phyloP scores from a whole-genome alignment of 2,797 vertebrate genomes.

The Dallia pectoralis region DNA sequence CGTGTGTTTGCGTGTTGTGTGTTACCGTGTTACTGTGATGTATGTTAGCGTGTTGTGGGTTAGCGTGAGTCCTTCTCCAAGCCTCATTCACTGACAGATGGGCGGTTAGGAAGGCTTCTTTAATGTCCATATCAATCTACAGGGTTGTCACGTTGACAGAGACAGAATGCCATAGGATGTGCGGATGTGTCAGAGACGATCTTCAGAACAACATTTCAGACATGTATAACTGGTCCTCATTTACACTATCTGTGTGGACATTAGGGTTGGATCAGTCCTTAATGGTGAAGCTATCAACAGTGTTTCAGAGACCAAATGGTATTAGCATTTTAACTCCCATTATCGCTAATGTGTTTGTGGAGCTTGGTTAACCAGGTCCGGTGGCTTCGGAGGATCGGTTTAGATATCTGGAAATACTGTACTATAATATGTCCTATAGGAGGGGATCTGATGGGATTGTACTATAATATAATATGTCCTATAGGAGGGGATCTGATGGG shows the following conservation, averaged over 20 bases:
- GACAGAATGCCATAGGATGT: conserved; percentile 64
- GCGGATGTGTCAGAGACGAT: conserved; percentile 42
- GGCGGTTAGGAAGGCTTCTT: conserved; percentile 63
- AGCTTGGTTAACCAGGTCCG: background rate
- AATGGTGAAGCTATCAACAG: background rate
- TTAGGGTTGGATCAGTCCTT: background rate
- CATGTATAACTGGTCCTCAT: conserved; percentile 53
- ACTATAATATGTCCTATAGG: conserved; percentile 53
- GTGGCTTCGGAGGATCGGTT: background rate
- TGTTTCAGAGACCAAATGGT: background rate
- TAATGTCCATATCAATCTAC: conserved; percentile 79
- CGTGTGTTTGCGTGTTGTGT: too few relatives aligned
- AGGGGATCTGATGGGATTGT: conserved; percentile 56
- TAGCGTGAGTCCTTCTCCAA: conserved; percentile 47
- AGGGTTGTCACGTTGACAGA: conserved; percentile 70
- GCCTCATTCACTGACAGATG: conserved; percentile 59
- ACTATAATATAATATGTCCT: conserved; percentile 49
- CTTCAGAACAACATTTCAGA: conserved; percentile 63
- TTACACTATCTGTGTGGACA: conserved; percentile 49
- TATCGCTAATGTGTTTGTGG: background rate
- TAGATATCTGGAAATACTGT: conserved; percentile 39
- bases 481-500: too few relatives aligned
- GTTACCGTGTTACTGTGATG: too few relatives aligned
- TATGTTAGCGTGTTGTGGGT: conserved; percentile 47
- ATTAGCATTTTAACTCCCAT: background rate